phyloP scores from a whole-genome alignment of 2,888 invertebrate species.

The Mimumesa dahlbomi region DNA sequence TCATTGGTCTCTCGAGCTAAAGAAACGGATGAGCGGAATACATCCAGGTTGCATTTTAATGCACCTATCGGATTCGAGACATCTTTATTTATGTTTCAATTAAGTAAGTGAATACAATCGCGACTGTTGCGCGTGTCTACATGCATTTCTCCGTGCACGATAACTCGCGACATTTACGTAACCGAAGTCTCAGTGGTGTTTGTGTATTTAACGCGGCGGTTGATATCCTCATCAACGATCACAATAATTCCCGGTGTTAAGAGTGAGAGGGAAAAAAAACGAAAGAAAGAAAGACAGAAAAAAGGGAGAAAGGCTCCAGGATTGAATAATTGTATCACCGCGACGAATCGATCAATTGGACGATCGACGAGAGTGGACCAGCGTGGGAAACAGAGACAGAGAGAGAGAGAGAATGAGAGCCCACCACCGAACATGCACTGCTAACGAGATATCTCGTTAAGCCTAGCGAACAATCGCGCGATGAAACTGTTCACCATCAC shows the following conservation, averaged over 20 bases:
- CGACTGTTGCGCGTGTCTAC: not conserved
- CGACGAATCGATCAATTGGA: conserved; percentile 43
- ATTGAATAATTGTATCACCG: conserved; percentile 55
- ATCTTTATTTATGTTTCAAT: not conserved
- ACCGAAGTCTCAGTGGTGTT: conserved; percentile 4
- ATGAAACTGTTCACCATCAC: conserved; percentile 41
- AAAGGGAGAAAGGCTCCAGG: conserved; percentile 6
- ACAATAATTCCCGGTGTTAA: conserved; percentile 8
- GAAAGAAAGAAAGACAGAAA: not conserved
- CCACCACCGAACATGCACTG: conserved; percentile 36
- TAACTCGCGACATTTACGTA: conserved; percentile 4
- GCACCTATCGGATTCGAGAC: too few relatives aligned
- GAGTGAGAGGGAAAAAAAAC: not conserved
- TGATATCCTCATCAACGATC: conserved; percentile 23
- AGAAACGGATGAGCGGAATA: too few relatives aligned
- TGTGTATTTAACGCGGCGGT: conserved; percentile 13
- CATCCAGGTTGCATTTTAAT: too few relatives aligned
- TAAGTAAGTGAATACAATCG: not conserved
- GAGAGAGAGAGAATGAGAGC: conserved; percentile 10
- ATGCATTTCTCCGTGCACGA: not conserved
- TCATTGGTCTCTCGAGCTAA: too few relatives aligned
- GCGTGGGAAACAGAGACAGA: conserved; percentile 13
- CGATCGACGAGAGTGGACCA: conserved; percentile 44
- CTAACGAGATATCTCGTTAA: conserved; percentile 67
- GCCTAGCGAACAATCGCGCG: conserved; percentile 54